Base-by-base conservation (phyloP, 2,113 vertebrate genomes). In the Cryptoleucopteryx plumbea region DNA sequence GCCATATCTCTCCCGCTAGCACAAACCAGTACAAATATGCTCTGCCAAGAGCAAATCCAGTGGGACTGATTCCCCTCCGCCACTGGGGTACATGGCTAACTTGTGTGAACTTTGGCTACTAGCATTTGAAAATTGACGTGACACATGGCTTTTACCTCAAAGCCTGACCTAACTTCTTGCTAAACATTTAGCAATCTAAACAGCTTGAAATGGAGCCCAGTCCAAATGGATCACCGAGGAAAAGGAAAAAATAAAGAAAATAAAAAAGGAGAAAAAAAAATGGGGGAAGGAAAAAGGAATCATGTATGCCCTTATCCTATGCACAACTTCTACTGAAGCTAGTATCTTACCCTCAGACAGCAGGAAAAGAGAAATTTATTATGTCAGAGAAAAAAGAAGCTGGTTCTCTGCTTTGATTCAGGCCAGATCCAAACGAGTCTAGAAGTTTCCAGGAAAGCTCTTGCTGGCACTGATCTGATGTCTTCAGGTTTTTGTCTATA, bases 391-490 rank as follows among this genome's bases (percentile, higher is more conserved):
- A 70, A 31, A 90, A 26, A 86, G 47, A 74, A 67, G 22, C 14
- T 81, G 4, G 13, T 90, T 93, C n/a, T 66, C 43, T 58, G 25
- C 36, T 88, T 93, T 81, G 82, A 71, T 86, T 95, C 59, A 71
- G 63, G 42, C 43, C n/a, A 74, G 26, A 94, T 88, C 42, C 80
- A 82, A 90, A 83, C 1, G 7, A 71, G 11, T 83, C 65, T 74
- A 93, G 82, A 90, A 95, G 43, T 91, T 96, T 97, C 91, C 86
- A 95, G 80, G 77, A 94, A 94, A 83, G 32, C 34, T 86, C 52
- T 92, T 42, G 7, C 52, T 94, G 86, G 80, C 67, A 48, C 36
- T 53, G 25, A 67, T 71, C 38, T 92, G 9, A 3, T 74, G 80
- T 79, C 73, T 92, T 84, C 77, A 92, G 36, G 26, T 96, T 95